Evolutionary conservation across 2,888 invertebrate species (phyloP), one percentile per base, ranked within the genome.

Genomic region (Eudemis profundana): DNA sequence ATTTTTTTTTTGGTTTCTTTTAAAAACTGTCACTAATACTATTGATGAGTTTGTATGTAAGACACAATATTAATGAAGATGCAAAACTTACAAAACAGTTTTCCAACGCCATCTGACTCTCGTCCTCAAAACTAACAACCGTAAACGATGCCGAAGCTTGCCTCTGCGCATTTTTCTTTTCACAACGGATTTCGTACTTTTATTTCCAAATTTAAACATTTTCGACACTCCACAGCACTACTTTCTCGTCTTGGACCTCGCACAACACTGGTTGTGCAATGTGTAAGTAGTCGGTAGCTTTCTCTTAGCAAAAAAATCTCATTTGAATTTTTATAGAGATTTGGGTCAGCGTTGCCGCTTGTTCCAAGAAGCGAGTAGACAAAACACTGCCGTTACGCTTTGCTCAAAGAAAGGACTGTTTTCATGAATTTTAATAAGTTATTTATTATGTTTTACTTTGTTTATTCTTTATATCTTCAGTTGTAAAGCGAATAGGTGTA

Each of bases 311-410:
- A 90, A 88, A 84, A 91, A 90, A 85, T n/a, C 84, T 87, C 76
- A 90, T 92, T 92, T 92, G 86, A 90, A 92, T 92, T 86, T 86
- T 83, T 74, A 85, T 84, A 83, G 83, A 86, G 87, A 89, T 88
- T 83, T 89, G 86, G 88, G 85, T 82, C 86, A 87, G 70, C 70
- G 68, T 68, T 76, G 74, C 78, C 79, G 56, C 10, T 14, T 4
- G 42, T 89, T 89, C 89, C 83, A 74, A 74, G 89, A 89, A 89
- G 68, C 72, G 73, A 68, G 69, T 14, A n/a, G 12, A 36, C 56
- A 29, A 56, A 54, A 46, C 53, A 62, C 44, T 3, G 40, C 29
- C 19, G 29, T 44, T 56, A 44, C 29, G 42, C 27, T 47, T 59
- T 59, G 47, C 14, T 4, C 1, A 15, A 47, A 57, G 57, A 57